phyloP scores from a whole-genome alignment of 2,888 invertebrate genomes.

The Neelides folsomi region DNA sequence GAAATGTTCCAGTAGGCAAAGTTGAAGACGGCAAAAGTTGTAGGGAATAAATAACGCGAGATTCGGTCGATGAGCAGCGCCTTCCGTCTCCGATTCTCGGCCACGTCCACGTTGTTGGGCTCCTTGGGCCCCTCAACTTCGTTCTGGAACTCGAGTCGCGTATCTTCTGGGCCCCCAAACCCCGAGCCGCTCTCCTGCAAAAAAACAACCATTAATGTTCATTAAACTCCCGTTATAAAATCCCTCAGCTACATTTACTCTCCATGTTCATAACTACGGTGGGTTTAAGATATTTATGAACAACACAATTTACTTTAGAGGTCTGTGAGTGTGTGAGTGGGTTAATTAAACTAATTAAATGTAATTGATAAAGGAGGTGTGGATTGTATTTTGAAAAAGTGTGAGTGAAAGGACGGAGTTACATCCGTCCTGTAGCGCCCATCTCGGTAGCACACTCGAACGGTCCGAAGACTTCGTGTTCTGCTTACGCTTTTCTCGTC shows the following conservation, averaged over 20 bases:
- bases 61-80: conserved; percentile 26
- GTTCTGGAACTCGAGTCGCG: not conserved
- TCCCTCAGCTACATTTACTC: not conserved
- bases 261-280: not conserved
- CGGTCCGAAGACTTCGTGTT: conserved; percentile 10
- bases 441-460: conserved; percentile 9
- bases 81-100: conserved; percentile 13
- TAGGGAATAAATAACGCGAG: conserved; percentile 24
- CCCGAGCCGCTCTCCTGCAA: not conserved
- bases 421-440: conserved; percentile 7
- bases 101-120: not conserved
- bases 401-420: conserved; percentile 9
- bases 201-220: not conserved
- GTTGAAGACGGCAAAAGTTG: conserved; percentile 25
- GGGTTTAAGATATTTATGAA: too few relatives aligned
- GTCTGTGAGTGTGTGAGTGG: too few relatives aligned
- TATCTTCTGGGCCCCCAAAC: not conserved
- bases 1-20: conserved; percentile 26
- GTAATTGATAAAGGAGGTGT: not conserved
- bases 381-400: not conserved
- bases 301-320: too few relatives aligned
- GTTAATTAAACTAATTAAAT: not conserved
- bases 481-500: conserved; percentile 8
- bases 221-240: not conserved
- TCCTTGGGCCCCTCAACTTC: not conserved